These are phyloP conservation scores for Speoplatyrhinus poulsoni DNA, from an alignment of 2,113 vertebrate genomes.

Conservation along the genomic window DNA sequence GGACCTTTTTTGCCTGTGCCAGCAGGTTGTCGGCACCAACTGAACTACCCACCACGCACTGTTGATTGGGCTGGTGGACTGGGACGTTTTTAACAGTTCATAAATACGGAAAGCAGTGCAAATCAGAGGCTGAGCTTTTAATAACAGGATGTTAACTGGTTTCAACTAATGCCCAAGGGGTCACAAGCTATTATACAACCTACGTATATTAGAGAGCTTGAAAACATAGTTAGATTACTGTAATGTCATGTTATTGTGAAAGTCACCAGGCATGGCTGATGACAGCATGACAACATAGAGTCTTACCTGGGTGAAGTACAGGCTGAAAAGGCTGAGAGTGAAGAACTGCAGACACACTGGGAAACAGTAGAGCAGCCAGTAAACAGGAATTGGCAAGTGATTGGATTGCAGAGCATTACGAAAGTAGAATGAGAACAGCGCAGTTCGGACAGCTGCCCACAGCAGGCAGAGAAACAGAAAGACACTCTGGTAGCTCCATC, in stretches of 20 bases:
- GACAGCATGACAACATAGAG: not conserved
- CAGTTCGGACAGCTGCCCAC: constrained; percentile 85
- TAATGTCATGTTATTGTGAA: too few relatives aligned
- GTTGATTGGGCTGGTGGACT: too few relatives aligned
- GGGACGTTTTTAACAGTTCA: too few relatives aligned
- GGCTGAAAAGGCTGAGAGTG: constrained; percentile 85
- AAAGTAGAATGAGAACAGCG: constrained; percentile 89
- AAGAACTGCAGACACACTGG: constrained; percentile 89
- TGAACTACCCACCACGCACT: too few relatives aligned
- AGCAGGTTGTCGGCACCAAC: too few relatives aligned
- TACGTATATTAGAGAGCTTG: not conserved
- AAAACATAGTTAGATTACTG: not conserved
- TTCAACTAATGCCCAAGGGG: too few relatives aligned
- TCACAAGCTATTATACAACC: too few relatives aligned
- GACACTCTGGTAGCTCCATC: constrained; percentile 86
- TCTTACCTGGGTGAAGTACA: constrained; percentile 88
- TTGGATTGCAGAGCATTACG: constrained; percentile 81
- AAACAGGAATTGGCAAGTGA: constrained; percentile 75
- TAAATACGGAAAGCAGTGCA: too few relatives aligned
- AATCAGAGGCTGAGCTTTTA: too few relatives aligned
- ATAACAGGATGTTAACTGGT: too few relatives aligned
- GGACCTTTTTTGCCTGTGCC: too few relatives aligned
- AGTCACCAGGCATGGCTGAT: too few relatives aligned
- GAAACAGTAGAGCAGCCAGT: constrained; percentile 88
- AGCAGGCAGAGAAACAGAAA: constrained; percentile 86